phyloP scores from a whole-genome alignment of 2,888 invertebrate genomes.

The Agonopterix subpropinquella region DNA sequence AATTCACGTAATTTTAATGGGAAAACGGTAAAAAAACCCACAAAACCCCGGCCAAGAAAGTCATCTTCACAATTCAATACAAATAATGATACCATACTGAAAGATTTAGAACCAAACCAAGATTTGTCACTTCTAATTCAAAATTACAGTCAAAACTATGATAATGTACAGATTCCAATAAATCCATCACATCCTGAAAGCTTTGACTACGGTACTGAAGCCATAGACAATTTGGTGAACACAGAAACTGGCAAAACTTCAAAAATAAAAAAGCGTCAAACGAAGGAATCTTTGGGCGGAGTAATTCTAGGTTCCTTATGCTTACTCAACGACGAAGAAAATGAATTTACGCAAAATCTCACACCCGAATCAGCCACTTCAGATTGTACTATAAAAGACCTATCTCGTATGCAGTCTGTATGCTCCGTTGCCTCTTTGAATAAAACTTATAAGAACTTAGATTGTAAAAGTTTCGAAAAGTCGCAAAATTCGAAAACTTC shows the following conservation, averaged over 20 bases:
- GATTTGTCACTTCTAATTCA: too few species aligned
- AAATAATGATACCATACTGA: too few species aligned
- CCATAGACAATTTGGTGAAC: not conserved
- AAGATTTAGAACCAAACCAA: too few species aligned
- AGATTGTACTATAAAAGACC: slow-evolving; percentile 9
- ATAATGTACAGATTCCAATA: too few species aligned
- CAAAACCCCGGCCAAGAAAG: too few species aligned
- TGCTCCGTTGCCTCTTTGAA: slow-evolving; percentile 39
- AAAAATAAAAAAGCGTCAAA: not conserved
- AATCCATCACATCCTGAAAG: too few species aligned
- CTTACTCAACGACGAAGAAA: slow-evolving; percentile 41
- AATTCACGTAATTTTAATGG: too few species aligned
- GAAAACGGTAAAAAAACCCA: too few species aligned
- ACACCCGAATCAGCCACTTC: slow-evolving; percentile 18
- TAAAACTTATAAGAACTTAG: slow-evolving; percentile 52
- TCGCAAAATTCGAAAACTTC: slow-evolving; percentile 1
- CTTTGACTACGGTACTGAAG: not conserved
- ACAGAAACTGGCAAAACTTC: not conserved
- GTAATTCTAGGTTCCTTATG: slow-evolving; percentile 44
- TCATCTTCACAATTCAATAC: too few species aligned
- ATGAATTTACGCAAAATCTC: slow-evolving; percentile 9
- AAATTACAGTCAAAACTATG: too few species aligned
- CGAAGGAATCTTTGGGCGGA: slow-evolving; percentile 21
- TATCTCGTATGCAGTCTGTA: slow-evolving; percentile 28
- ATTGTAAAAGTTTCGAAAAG: slow-evolving; percentile 41